Percentiles rank a stretch among this genome's conserved stretches.
These are phyloP conservation scores for Chloroclysta siterata DNA, from an alignment of 2,888 invertebrate species.

Conservation along the genomic window DNA sequence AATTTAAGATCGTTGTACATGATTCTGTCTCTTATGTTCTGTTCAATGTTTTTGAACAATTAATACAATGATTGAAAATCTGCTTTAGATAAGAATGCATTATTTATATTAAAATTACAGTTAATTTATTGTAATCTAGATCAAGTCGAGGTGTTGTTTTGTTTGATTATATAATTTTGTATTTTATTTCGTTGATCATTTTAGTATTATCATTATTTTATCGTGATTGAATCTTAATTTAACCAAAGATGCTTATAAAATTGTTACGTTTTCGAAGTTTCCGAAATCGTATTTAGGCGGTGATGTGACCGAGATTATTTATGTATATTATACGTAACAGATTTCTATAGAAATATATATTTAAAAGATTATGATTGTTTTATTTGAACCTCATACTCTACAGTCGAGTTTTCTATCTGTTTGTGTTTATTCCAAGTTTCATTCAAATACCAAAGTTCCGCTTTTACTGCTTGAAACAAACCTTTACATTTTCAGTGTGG, in stretches of 20 bases:
- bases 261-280: conserved; percentile 27
- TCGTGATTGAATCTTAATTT: conserved; percentile 63
- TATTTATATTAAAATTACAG: conserved; percentile 4
- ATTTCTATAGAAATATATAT: conserved; percentile 79
- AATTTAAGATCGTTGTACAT: not conserved
- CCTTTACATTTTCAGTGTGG: no score
- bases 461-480: no score
- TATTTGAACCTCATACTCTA: conserved; percentile 40
- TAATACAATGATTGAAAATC: not conserved
- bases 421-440: no score
- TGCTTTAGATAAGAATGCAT: not conserved
- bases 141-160: not conserved
- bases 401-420: no score
- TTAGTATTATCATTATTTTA: conserved; percentile 39
- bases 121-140: not conserved
- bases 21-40: not conserved
- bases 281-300: conserved; percentile 34
- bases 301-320: conserved; percentile 48
- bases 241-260: conserved; percentile 67
- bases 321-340: conserved; percentile 66
- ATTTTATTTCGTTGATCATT: conserved; percentile 60
- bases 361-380: conserved; percentile 69
- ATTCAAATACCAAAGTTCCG: no score
- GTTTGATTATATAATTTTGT: conserved; percentile 11
- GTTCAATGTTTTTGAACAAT: no score